Percentiles rank a stretch among this genome's conserved stretches.
These are phyloP conservation scores for Psettodes erumei DNA, from an alignment of 2,113 vertebrate species.

Conservation along the genomic window DNA sequence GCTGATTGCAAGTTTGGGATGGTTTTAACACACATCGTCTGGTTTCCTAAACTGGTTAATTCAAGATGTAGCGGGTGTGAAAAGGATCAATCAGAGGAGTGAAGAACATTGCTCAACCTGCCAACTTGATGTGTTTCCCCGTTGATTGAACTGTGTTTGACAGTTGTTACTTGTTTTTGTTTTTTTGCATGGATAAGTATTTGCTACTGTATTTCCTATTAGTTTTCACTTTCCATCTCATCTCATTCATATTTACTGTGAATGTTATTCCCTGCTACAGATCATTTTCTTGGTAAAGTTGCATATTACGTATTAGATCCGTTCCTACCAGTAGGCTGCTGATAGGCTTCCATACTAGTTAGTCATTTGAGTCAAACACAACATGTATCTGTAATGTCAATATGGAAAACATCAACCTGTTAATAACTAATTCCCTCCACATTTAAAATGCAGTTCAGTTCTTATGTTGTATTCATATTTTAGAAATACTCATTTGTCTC, in stretches of 20 bases:
- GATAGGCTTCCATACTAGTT: constrained; percentile 11
- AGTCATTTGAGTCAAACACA: not conserved
- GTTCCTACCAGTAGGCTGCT: constrained; percentile 1
- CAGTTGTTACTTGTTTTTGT: not conserved
- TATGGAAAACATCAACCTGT: not conserved
- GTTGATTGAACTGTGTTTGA: constrained; percentile 10
- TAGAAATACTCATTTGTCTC: not conserved
- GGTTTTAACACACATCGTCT: not conserved
- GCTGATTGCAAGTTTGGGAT: constrained; percentile 5
- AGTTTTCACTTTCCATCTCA: constrained; percentile 5
- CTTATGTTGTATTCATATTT: not conserved
- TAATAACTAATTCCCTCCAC: not conserved
- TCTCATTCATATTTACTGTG: constrained; percentile 17
- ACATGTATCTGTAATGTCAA: not conserved
- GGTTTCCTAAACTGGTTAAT: constrained; percentile 8
- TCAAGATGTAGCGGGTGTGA: constrained; percentile 1
- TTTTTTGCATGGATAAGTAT: not conserved
- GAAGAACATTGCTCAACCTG: constrained; percentile 14
- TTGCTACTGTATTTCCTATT: not conserved
- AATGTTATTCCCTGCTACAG: too few species aligned
- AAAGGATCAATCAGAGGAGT: constrained; percentile 6
- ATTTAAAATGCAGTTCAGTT: not conserved
- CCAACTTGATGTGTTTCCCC: too few species aligned
- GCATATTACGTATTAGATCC: constrained; percentile 23
- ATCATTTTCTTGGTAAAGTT: not conserved